Percentiles rank a stretch among this genome's conserved stretches.
Evolutionary conservation across 2,888 invertebrate species (phyloP).

Genomic region (Philopedon plagiatum): DNA sequence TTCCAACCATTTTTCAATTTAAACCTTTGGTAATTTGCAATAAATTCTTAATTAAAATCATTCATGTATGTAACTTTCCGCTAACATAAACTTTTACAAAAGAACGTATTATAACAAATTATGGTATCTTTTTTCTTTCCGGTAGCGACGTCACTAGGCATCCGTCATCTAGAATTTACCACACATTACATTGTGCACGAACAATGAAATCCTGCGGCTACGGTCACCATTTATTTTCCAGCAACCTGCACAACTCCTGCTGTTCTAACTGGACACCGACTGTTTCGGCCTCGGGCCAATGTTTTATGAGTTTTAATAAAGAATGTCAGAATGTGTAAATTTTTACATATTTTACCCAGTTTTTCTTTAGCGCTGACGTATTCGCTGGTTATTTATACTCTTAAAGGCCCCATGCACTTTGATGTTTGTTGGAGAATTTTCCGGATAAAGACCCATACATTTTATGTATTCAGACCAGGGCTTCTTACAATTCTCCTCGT

Average conservation of each 20-base stretch:
- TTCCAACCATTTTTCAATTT: too few species aligned
- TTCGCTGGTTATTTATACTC: background rate
- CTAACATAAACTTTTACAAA: too few species aligned
- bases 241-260: constrained; percentile 18
- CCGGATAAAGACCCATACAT: too few species aligned
- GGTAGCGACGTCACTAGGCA: background rate
- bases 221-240: constrained; percentile 14
- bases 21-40: too few species aligned
- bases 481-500: too few species aligned
- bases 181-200: constrained; percentile 4
- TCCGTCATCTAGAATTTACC: constrained; percentile 22
- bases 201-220: constrained; percentile 16
- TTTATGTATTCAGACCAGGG: too few species aligned
- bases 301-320: constrained; percentile 28
- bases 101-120: background rate
- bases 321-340: constrained; percentile 8
- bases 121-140: background rate
- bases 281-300: background rate
- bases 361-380: background rate
- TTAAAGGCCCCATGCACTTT: too few species aligned
- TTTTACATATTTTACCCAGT: constrained; percentile 12
- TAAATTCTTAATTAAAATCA: too few species aligned
- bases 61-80: too few species aligned
- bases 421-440: too few species aligned
- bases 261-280: constrained; percentile 17